Evolutionary conservation across 1,140 invertebrate species (phyloP).

Genomic region (Nasonia longicornis): DNA sequence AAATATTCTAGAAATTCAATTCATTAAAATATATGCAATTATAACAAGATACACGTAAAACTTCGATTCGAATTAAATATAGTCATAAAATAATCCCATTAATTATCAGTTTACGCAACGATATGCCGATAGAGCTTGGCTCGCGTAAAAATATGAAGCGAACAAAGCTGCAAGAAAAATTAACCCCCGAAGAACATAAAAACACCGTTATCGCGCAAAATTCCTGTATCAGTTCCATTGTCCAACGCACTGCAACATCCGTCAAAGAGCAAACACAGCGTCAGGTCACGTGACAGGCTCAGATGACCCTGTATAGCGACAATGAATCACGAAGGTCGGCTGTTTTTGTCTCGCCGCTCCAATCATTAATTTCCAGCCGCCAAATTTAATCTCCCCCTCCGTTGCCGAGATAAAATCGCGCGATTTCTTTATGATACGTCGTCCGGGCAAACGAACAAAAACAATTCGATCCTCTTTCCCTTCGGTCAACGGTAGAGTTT

Average conservation of each 20-base stretch:
- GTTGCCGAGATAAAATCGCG: slow-evolving; percentile 9
- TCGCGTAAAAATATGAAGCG: too few relatives aligned
- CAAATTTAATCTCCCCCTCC: slow-evolving; percentile 29
- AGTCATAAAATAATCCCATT: too few relatives aligned
- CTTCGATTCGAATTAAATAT: too few relatives aligned
- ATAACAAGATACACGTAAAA: too few relatives aligned
- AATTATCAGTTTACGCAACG: too few relatives aligned
- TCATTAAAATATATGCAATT: too few relatives aligned
- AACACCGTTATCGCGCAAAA: neutral
- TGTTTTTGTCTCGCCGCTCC: slow-evolving; percentile 10
- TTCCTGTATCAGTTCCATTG: slow-evolving; percentile 1
- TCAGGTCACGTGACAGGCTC: neutral
- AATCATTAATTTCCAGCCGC: slow-evolving; percentile 34
- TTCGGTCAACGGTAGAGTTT: neutral
- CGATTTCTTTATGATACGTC: neutral
- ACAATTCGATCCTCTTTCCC: neutral
- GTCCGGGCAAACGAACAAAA: neutral
- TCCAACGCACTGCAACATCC: neutral
- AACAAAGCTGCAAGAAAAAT: neutral
- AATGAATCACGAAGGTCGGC: slow-evolving; percentile 26
- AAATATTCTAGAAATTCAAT: too few relatives aligned
- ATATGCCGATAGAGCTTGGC: too few relatives aligned
- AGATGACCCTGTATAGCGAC: neutral
- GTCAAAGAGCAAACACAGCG: neutral
- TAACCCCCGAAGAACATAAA: neutral